Conservation (phyloP, 1,140 invertebrate species). For the Drosophila pectinifera region DNA sequence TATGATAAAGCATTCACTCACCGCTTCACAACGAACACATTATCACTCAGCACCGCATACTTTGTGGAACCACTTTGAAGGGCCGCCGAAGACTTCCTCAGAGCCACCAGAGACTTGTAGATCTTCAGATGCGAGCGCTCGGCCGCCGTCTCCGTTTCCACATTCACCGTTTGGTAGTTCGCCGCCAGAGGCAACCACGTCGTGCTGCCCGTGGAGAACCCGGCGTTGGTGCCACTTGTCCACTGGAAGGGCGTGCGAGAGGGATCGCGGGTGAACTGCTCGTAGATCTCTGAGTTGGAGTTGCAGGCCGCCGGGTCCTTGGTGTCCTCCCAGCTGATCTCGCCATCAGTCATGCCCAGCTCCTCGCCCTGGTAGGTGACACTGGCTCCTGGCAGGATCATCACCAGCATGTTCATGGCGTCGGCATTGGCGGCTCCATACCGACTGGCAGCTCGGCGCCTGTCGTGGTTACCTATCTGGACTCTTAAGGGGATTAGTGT, state of each 20-base stretch:
- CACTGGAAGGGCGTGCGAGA: constrained; percentile 92
- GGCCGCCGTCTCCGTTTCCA: constrained; percentile 49
- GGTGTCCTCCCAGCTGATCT: constrained; percentile 85
- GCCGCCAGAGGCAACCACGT: constrained; percentile 89
- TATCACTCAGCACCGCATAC: constrained; percentile 72
- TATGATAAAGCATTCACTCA: constrained; percentile 30
- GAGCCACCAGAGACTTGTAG: constrained; percentile 66
- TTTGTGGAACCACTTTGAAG: constrained; percentile 82
- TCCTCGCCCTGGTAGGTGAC: constrained; percentile 88
- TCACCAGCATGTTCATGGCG: constrained; percentile 88
- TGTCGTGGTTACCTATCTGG: constrained; percentile 90
- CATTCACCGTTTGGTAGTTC: constrained; percentile 87
- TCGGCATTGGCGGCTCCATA: constrained; percentile 88
- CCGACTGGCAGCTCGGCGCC: constrained; percentile 87
- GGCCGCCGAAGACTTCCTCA: constrained; percentile 55
- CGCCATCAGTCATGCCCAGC: constrained; percentile 89
- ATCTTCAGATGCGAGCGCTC: constrained; percentile 72
- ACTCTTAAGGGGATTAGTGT: too few relatives aligned
- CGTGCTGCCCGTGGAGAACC: constrained; percentile 86
- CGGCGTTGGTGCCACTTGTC: constrained; percentile 85
- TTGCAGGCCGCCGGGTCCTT: constrained; percentile 87
- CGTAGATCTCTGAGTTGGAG: constrained; percentile 84
- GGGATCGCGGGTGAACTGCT: constrained; percentile 87
- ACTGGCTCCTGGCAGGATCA: constrained; percentile 90
- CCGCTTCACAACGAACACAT: constrained; percentile 82